Evolutionary conservation across 1,140 invertebrate genomes (phyloP), one percentile per base, ranked within the genome.

Genomic region (Holcopasites calliopsidis): DNA sequence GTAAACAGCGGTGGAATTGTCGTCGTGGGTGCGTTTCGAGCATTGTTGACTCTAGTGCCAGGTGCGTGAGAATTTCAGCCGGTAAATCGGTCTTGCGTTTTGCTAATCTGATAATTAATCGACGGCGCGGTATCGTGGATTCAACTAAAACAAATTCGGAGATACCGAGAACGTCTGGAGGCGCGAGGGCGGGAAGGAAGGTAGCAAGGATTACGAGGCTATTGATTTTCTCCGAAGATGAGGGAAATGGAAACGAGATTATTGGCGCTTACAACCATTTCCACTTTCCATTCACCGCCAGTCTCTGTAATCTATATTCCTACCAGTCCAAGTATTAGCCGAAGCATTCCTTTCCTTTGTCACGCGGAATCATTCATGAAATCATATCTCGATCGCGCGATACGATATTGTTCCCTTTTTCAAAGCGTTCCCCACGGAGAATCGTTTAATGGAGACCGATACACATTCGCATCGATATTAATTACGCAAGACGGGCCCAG

Each of bases 381-480:
- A n/a, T n/a, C n/a, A 61, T 54, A 52, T 71, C 47, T 49, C 10
- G 21, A 31, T 44, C 52, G 38, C 66, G 16, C 58, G 58, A 52
- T 64, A 64, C 62, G 64, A 52, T 38, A 64, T 72, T 64, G 26
- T 50, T 38, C 55, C 8, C 47, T 16, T 31, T 72, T 35, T 18
- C n/a, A 47, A 47, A 44, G n/a, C 5, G 23, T 21, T 16, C 8
- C 35, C 38, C 40, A 21, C 26, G 33, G n/a, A 64, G n/a, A n/a
- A 64, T 40, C 58, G 26, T 64, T 73, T 40, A 52, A 54, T 42
- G 57, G 1, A 10, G 38, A 33, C n/a, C 61, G 31, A 44, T 31
- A 13, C 50, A 33, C 40, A 31, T 66, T n/a, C n/a, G n/a, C n/a
- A n/a, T 55, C 28, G 28, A 54, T 54, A 42, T 66, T 74, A 74